Evolutionary conservation across 2,888 invertebrate species (phyloP).

Genomic region (Hypena proboscidalis): DNA sequence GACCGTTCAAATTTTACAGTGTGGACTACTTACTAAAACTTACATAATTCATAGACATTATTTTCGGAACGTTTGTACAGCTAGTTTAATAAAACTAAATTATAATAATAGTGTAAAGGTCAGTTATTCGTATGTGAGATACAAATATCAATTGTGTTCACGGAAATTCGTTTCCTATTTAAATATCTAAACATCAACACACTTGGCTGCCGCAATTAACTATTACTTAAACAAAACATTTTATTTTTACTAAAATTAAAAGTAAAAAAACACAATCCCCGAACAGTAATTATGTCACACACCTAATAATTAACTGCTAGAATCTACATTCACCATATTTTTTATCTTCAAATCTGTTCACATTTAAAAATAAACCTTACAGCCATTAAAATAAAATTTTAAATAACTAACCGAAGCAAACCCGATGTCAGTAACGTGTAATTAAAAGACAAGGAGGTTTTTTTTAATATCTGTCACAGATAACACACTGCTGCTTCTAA

Average conservation of each 20-base stretch:
- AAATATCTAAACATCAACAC: conserved; percentile 13
- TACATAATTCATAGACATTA: too few species aligned
- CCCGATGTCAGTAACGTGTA: conserved; percentile 50
- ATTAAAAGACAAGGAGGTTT: conserved; percentile 61
- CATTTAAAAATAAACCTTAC: conserved; percentile 50
- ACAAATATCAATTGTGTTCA: not conserved
- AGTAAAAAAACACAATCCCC: conserved; percentile 47
- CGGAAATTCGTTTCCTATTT: not conserved
- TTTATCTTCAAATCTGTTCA: conserved; percentile 55
- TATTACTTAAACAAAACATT: conserved; percentile 41
- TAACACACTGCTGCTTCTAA: conserved; percentile 53
- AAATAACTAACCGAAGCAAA: conserved; percentile 28
- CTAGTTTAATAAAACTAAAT: too few species aligned
- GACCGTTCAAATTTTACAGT: too few species aligned
- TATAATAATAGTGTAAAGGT: too few species aligned
- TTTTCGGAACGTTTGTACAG: too few species aligned
- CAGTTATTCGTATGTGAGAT: too few species aligned
- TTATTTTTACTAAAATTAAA: conserved; percentile 48
- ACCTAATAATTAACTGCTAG: conserved; percentile 60
- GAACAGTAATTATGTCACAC: conserved; percentile 69
- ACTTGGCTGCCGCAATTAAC: conserved; percentile 23
- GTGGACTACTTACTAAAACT: too few species aligned
- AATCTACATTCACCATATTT: conserved; percentile 52
- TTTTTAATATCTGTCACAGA: conserved; percentile 59
- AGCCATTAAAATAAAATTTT: conserved; percentile 35